These are phyloP conservation scores for Drosophila malerkotliana DNA, from an alignment of 1,140 invertebrate genomes.

Conservation along the genomic window DNA sequence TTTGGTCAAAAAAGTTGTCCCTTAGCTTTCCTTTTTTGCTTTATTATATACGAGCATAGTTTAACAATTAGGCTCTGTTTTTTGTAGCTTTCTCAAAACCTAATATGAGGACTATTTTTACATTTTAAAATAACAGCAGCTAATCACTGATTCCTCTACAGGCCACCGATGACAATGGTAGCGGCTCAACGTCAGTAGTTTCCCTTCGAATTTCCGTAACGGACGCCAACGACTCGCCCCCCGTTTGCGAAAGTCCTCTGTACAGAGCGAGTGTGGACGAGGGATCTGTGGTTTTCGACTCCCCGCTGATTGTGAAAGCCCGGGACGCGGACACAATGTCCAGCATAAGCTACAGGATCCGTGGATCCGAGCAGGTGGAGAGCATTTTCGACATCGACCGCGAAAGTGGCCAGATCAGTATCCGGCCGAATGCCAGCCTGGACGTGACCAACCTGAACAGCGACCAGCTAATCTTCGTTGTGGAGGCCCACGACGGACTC, in stretches of 20 bases:
- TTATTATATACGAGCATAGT: no score
- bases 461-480: conserved; percentile 75
- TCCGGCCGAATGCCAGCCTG: conserved; percentile 71
- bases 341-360: conserved; percentile 88
- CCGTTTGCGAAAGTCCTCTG: conserved; percentile 89
- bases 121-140: background rate
- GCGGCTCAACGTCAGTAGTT: conserved; percentile 90
- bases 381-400: conserved; percentile 78
- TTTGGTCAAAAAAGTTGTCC: no score
- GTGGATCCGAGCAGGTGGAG: conserved; percentile 70
- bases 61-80: no score
- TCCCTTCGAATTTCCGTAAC: conserved; percentile 91
- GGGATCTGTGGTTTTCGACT: conserved; percentile 92
- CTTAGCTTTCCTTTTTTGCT: no score
- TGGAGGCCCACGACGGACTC: conserved; percentile 89
- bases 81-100: no score
- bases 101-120: no score
- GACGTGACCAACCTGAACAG: conserved; percentile 82
- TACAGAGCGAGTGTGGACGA: conserved; percentile 94
- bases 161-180: conserved; percentile 93
- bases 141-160: conserved; percentile 62
- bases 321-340: conserved; percentile 92
- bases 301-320: conserved; percentile 89
- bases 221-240: conserved; percentile 95
- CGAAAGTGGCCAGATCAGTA: conserved; percentile 76